Conservation (phyloP, 2,113 vertebrate genomes). For the Thomomys bottae region DNA sequence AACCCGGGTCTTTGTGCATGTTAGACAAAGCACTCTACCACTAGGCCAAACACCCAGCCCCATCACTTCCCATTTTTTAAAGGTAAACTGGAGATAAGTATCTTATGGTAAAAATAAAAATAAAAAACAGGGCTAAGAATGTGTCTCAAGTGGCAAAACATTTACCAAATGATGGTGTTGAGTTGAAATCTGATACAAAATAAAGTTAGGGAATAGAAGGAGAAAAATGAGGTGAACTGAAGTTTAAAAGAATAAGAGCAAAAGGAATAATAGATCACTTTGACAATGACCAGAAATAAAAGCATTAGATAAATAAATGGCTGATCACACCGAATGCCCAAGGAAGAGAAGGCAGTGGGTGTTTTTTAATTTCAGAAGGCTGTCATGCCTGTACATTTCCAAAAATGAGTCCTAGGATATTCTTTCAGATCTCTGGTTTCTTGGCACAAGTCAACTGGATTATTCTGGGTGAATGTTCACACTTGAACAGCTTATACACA, state of each 20-base stretch:
- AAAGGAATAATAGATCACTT: neutral
- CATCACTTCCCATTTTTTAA: no score
- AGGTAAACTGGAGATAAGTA: no score
- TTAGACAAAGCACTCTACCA: no score
- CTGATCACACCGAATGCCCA: neutral
- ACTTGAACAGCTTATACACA: neutral
- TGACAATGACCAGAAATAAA: neutral
- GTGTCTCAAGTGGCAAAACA: no score
- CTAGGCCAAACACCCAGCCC: no score
- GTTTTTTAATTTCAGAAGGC: neutral
- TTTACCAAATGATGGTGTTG: no score
- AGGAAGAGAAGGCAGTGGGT: neutral
- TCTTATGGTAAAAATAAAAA: no score
- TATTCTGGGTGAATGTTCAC: neutral
- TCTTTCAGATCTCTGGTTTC: neutral
- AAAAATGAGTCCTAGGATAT: neutral
- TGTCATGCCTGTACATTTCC: neutral
- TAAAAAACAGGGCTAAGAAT: no score
- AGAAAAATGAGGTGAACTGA: neutral
- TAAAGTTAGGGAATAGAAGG: no score
- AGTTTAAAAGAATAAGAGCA: neutral
- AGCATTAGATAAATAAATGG: neutral
- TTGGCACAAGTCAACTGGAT: neutral
- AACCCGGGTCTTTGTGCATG: no score
- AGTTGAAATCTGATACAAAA: no score